A percentile compares a stretch with the other conserved stretches of the same genome.
Conservation (phyloP, 2,113 vertebrate species). For the Chascanopsetta lugubris region DNA sequence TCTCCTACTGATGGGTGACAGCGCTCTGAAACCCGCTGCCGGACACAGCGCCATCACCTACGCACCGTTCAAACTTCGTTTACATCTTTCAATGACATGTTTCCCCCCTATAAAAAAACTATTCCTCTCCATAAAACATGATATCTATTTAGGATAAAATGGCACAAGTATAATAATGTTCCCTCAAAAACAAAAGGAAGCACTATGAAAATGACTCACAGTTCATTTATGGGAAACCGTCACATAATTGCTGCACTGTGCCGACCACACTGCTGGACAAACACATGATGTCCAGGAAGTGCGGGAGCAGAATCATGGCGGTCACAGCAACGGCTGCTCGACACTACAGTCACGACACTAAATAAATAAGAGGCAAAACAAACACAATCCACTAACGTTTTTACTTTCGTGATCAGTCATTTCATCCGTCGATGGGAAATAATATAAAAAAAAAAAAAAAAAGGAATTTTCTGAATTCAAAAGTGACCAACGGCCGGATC, state of each 20-base stretch:
- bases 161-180: too few relatives aligned
- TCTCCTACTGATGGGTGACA: slow-evolving; percentile 55
- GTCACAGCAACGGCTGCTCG: not conserved
- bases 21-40: slow-evolving; percentile 32
- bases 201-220: not conserved
- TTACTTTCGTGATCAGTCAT: not conserved
- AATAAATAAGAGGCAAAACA: not conserved
- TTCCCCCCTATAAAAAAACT: too few relatives aligned
- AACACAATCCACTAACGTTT: not conserved
- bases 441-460: not conserved
- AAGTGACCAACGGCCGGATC: not conserved
- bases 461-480: not conserved
- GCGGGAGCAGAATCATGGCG: slow-evolving; percentile 4
- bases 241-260: not conserved
- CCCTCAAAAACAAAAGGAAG: not conserved
- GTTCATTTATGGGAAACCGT: not conserved
- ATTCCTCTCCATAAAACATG: too few relatives aligned
- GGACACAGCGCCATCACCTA: slow-evolving; percentile 7
- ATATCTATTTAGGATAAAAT: not conserved
- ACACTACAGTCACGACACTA: slow-evolving; percentile 4
- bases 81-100: not conserved
- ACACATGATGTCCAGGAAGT: slow-evolving; percentile 13
- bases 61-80: slow-evolving; percentile 1
- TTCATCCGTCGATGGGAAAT: not conserved
- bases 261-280: slow-evolving; percentile 1